Evolutionary conservation across 2,888 invertebrate species (phyloP), one percentile per base, ranked within the genome.

Genomic region (Drosophila flavopinicola): DNA sequence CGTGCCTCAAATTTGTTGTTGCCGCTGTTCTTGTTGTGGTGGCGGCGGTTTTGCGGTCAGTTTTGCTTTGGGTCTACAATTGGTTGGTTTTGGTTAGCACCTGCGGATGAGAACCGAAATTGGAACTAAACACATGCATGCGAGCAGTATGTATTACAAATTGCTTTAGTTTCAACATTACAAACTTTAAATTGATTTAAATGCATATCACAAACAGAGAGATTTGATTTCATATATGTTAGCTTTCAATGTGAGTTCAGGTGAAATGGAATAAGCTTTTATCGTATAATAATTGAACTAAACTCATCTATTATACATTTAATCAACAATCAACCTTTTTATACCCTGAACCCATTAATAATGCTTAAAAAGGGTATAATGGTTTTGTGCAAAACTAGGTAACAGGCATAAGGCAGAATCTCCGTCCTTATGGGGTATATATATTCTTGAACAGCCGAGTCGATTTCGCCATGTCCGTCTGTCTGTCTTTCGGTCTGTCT

Each of bases 21-120:
- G 45, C 10, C 41, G 29, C 37, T 60, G 11, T 27, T 52, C 32
- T 45, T 58, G 66, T 38, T 39, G 27, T 39, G 60, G 25, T 52
- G 13, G 47, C 45, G 39, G 15, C 35, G 57, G 33, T 45, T 52
- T 39, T 56, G 74, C 32, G 74, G 69, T 74, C 70, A 68, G 61
- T 56, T 56, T 23, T 33, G 47, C 47, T 35, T 48, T 15, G 27
- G 35, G 4, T 32, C 56, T 56, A 51, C 42, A 52, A 65, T 71
- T 68, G 56, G 49, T 17, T 38, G 41, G 67, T 7, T 60, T 49
- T 35, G 47, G 33, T 32, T 48, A 44, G 49, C 60, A 61, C 51
- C 68, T 52, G 41, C 41, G 17, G 44, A 30, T 32, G 35, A 20
- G 32, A 45, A 10, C 30, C n/a, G 13, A 66, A 52, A 72, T 72